Base-by-base conservation (phyloP, 1,140 invertebrate genomes). In the Apis florea region DNA sequence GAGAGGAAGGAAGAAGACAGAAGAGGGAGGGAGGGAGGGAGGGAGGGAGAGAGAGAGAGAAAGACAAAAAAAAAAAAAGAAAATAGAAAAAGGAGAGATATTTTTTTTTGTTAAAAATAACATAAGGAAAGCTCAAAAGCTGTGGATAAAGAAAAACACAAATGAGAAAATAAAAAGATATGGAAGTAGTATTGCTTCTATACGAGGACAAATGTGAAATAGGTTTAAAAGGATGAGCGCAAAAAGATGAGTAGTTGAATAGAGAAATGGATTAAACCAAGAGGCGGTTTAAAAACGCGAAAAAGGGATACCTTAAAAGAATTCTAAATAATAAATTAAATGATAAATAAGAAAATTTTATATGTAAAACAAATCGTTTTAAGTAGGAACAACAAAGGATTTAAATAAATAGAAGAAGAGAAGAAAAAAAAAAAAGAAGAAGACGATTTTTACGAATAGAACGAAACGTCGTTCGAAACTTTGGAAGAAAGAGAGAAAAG, bases 251-350 rank as follows among this genome's bases (percentile, higher is more conserved):
- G 15, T 51, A 75, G 17, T 15, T 26, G 31, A 40, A 40, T 19
- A 56, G 6, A 47, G n/a, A 58, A 31, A 78, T 19, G 2, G 31
- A 49, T 51, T 54, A 49, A 47, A 53, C 4, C 19, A 12, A 26
- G 56, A 19, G 15, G 26, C 21, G 4, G 21, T 47, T 31, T 56
- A 21, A 58, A 17, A 17, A 40, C 31, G 31, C 31, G 31, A 40
- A 26, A 26, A 17, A 13, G 6, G 47, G 24, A 59, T 58, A 75
- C 49, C 59, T 63, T 64, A 56, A 72, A 72, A 72, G 53, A 70
- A 78, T 78, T 78, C 67, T 70, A 78, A 78, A 72, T 51, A 70
- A 73, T 54, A 73, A 63, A 71, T 51, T 53, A 26, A 59, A 8
- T 63, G 69, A 9, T 71, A 71, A 24, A 63, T 53, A 73, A 26